Percentiles rank a stretch among this genome's conserved stretches.
Conservation (phyloP, 2,888 invertebrate species). For the Epistrophe grossulariae region DNA sequence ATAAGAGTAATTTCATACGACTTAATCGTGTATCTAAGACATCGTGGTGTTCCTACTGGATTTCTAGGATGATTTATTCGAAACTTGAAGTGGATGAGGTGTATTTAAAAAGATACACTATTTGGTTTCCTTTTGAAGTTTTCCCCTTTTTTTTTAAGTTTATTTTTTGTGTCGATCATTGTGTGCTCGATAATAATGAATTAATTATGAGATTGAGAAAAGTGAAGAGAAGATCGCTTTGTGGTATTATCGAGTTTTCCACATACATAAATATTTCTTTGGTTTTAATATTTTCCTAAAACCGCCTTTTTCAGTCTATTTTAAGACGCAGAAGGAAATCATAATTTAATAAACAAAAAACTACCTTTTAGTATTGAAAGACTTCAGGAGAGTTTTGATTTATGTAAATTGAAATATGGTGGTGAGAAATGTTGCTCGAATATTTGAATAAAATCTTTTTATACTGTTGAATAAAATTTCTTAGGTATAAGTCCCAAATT, state of each 20-base stretch:
- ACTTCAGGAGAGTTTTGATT: conserved; percentile 17
- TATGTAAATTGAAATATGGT: not conserved
- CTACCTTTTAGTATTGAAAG: conserved; percentile 2
- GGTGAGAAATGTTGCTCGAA: not conserved
- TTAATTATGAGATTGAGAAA: conserved; percentile 49
- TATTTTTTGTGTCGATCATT: conserved; percentile 37
- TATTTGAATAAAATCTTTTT: not conserved
- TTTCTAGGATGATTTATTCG: conserved; percentile 66
- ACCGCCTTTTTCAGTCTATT: not conserved
- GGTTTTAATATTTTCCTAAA: not conserved
- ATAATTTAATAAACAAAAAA: not conserved
- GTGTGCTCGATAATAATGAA: conserved; percentile 69
- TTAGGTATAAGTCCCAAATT: too few relatives aligned
- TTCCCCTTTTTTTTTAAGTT: conserved; percentile 29
- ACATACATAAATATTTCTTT: not conserved
- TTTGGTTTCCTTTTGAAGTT: conserved; percentile 66
- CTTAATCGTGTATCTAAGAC: conserved; percentile 1
- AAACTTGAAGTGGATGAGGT: conserved; percentile 66
- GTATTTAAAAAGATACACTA: conserved; percentile 50
- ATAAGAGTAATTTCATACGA: not conserved
- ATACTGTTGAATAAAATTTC: not conserved
- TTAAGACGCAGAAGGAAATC: not conserved
- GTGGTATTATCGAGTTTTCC: conserved; percentile 26
- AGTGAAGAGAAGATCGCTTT: conserved; percentile 28
- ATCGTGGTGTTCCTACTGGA: conserved; percentile 34